These are phyloP conservation scores for Ochotona curzoniae DNA, from an alignment of 2,113 vertebrate species.

Conservation along the genomic window DNA sequence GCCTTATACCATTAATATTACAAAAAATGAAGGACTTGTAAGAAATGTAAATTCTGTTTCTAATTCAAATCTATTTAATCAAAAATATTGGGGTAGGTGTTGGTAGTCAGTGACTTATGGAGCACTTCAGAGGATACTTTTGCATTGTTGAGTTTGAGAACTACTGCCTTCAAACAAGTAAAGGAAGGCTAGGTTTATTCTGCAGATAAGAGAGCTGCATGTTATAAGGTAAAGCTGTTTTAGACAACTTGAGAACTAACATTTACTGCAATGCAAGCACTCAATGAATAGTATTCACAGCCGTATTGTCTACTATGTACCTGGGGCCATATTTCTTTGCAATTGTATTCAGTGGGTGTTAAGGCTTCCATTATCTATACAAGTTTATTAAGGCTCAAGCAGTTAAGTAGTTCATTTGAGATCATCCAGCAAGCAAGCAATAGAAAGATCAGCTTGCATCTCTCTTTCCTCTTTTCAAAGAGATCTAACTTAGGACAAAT, in stretches of 20 bases:
- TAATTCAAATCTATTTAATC: background rate
- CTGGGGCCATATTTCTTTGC: background rate
- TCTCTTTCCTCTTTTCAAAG: constrained; percentile 38
- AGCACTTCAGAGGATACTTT: background rate
- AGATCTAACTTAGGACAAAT: constrained; percentile 70
- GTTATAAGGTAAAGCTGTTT: background rate
- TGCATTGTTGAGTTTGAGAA: background rate
- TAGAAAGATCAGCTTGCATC: constrained; percentile 36
- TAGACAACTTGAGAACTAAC: background rate
- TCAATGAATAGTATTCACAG: background rate
- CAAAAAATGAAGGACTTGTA: background rate
- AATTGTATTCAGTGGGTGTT: background rate
- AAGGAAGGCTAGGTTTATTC: background rate
- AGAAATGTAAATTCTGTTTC: background rate
- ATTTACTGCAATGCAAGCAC: background rate
- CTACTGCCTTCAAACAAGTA: background rate
- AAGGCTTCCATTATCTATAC: background rate
- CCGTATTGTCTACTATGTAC: background rate
- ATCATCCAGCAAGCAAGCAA: constrained; percentile 44
- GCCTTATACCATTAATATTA: background rate
- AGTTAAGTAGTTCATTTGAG: background rate
- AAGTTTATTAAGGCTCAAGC: background rate
- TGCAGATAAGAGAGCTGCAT: background rate
- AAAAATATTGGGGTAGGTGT: background rate
- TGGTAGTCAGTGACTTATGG: background rate